Conservation (phyloP, 1,140 invertebrate genomes). For the Pachypsylla venusta region DNA sequence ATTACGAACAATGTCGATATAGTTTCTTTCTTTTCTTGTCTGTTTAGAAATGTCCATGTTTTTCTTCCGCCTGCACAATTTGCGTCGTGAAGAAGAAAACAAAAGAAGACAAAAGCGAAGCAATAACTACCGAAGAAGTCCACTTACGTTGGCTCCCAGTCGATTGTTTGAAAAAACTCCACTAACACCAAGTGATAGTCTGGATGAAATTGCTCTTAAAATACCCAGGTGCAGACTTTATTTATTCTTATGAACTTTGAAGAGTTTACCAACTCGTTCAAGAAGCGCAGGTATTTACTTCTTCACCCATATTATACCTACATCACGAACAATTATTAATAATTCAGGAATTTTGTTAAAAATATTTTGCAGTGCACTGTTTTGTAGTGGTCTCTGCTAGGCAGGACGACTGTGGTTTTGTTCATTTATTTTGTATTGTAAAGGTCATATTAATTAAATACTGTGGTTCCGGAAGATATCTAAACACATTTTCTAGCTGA, state of each 20-base stretch:
- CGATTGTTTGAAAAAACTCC: constrained; percentile 66
- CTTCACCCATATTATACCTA: too few relatives aligned
- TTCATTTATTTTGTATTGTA: too few relatives aligned
- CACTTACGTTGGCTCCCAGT: constrained; percentile 50
- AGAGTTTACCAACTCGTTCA: constrained; percentile 3
- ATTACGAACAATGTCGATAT: too few relatives aligned
- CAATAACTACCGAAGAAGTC: constrained; percentile 34
- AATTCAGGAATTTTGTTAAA: too few relatives aligned
- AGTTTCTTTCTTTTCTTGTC: not conserved
- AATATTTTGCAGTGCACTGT: too few relatives aligned
- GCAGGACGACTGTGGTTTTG: too few relatives aligned
- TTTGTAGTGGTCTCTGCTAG: too few relatives aligned
- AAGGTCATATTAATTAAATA: too few relatives aligned
- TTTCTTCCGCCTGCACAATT: constrained; percentile 83
- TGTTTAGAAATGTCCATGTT: constrained; percentile 59
- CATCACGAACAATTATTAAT: too few relatives aligned
- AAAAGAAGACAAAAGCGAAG: constrained; percentile 38
- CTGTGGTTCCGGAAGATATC: too few relatives aligned
- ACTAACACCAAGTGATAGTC: constrained; percentile 64
- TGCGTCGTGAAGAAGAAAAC: constrained; percentile 62
- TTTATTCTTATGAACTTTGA: not conserved
- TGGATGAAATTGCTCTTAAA: constrained; percentile 79
- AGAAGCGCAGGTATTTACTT: constrained; percentile 10
- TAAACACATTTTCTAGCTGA: too few relatives aligned
- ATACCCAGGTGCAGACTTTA: constrained; percentile 63